A percentile compares a stretch with the other conserved stretches of the same genome.
These are phyloP conservation scores for Myiozetetes cayanensis DNA, from an alignment of 2,113 vertebrate genomes.

Conservation along the genomic window DNA sequence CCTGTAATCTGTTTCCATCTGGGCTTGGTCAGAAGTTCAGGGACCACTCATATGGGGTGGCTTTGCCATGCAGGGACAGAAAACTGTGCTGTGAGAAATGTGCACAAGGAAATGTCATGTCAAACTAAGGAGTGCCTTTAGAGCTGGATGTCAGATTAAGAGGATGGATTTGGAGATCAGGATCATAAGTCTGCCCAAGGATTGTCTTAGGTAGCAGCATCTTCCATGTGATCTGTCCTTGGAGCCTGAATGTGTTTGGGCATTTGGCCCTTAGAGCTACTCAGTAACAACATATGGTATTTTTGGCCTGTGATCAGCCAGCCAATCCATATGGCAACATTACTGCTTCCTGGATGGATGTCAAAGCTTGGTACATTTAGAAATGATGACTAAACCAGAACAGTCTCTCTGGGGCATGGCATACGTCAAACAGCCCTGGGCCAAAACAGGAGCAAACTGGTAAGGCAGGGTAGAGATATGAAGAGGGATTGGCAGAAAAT, in stretches of 20 bases:
- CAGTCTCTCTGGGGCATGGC: not conserved
- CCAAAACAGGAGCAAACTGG: constrained; percentile 2
- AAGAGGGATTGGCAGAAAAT: not conserved
- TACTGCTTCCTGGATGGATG: not conserved
- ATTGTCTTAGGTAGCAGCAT: not conserved
- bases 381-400: not conserved
- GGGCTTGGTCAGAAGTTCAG: not conserved
- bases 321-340: not conserved
- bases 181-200: not conserved
- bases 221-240: not conserved
- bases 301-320: not conserved
- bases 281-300: not conserved
- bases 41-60: not conserved
- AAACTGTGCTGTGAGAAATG: not conserved
- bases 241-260: not conserved
- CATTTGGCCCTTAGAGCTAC: not conserved
- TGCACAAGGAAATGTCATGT: not conserved
- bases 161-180: not conserved
- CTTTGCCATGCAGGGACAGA: not conserved
- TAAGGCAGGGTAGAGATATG: not conserved
- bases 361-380: not conserved
- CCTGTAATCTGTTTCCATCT: not conserved
- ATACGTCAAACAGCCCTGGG: not conserved
- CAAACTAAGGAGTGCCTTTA: not conserved
- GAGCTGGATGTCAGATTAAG: not conserved